A percentile compares a stretch with the other conserved stretches of the same genome.
phyloP scores from a whole-genome alignment of 2,113 vertebrate species.

The Cathartes aura region DNA sequence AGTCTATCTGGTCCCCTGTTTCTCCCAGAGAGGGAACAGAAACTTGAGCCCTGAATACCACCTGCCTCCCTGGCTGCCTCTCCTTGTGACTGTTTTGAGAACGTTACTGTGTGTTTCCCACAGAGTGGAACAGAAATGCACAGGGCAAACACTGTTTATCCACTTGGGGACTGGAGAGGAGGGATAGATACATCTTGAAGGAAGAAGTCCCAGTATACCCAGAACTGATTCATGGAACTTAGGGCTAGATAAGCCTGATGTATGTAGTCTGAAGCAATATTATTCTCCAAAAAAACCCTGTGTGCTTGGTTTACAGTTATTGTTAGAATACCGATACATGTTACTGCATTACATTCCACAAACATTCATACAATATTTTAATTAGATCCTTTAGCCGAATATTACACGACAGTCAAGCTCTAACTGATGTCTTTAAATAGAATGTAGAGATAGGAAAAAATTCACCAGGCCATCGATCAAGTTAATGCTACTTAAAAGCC shows the following conservation, averaged over 20 bases:
- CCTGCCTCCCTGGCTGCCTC: background rate
- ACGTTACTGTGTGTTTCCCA: accelerated
- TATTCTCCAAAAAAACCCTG: background rate
- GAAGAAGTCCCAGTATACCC: background rate
- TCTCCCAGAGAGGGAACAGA: background rate
- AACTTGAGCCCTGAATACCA: background rate
- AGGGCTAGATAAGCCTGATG: background rate
- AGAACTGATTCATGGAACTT: background rate
- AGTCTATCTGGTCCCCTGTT: background rate
- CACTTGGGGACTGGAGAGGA: background rate
- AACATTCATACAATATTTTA: background rate
- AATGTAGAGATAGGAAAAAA: background rate
- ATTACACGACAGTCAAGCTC: background rate
- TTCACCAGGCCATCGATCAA: background rate
- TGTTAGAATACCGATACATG: background rate
- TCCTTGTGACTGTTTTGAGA: background rate
- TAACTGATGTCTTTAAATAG: background rate
- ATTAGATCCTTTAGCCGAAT: background rate
- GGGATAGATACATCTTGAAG: background rate
- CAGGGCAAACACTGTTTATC: background rate
- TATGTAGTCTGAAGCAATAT: background rate
- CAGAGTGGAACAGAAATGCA: background rate
- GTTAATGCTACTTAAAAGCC: background rate
- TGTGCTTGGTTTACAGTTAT: background rate
- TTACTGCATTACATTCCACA: background rate